A percentile compares a stretch with the other conserved stretches of the same genome.
These are phyloP conservation scores for Ennomos erosarius DNA, from an alignment of 2,888 invertebrate genomes.

Conservation along the genomic window DNA sequence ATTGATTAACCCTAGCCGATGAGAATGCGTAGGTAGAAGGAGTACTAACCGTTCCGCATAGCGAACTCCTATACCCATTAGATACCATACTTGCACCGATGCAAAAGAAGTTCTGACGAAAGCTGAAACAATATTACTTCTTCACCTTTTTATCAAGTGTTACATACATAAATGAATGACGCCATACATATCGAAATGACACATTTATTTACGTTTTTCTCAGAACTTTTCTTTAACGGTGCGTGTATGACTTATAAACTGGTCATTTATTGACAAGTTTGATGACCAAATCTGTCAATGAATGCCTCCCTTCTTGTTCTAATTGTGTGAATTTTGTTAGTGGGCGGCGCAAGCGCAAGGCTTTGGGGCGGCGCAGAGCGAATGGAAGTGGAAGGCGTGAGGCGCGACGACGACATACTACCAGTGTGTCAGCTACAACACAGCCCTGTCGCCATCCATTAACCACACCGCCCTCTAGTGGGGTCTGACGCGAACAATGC, in stretches of 20 bases:
- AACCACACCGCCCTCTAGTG: constrained; percentile 41
- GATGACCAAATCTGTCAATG: too few species aligned
- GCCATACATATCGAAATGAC: too few species aligned
- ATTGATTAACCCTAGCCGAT: constrained; percentile 13
- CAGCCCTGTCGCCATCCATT: constrained; percentile 96
- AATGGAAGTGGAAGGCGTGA: constrained; percentile 84
- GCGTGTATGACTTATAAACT: too few species aligned
- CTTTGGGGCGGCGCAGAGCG: constrained; percentile 88
- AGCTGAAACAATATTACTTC: too few species aligned
- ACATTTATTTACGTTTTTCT: too few species aligned
- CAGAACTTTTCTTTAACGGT: too few species aligned
- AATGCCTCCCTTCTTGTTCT: too few species aligned
- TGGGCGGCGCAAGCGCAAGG: constrained; percentile 53
- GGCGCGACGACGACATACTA: constrained; percentile 88
- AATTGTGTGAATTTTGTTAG: constrained; percentile 42
- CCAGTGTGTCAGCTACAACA: constrained; percentile 93
- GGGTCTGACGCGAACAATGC: constrained; percentile 10
- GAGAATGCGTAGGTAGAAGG: constrained; percentile 8
- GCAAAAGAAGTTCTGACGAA: too few species aligned
- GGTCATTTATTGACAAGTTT: too few species aligned
- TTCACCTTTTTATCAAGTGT: too few species aligned
- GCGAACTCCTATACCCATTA: background rate
- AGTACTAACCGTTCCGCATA: constrained; percentile 6
- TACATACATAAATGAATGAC: too few species aligned
- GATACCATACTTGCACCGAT: too few species aligned